These are phyloP conservation scores for Cynodonichthys magdalenae DNA, from an alignment of 2,797 vertebrate species.

Conservation along the genomic window DNA sequence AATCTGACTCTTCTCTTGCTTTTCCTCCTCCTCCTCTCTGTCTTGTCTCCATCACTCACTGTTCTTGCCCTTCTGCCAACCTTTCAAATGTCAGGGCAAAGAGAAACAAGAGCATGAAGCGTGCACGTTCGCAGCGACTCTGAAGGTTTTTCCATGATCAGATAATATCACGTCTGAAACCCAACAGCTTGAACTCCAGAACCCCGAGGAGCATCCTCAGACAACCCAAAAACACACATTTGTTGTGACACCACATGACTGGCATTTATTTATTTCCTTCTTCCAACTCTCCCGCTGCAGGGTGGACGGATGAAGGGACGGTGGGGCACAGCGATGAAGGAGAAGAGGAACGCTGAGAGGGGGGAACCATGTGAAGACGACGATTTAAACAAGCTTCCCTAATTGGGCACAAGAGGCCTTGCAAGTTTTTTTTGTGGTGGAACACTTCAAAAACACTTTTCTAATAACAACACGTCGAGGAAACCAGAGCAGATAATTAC, in stretches of 20 bases:
- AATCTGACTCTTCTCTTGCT: conserved; percentile 37
- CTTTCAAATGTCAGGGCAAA: conserved; percentile 46
- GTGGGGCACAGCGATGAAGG: conserved; percentile 51
- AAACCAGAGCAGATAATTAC: conserved; percentile 42
- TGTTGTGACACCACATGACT: conserved; percentile 16
- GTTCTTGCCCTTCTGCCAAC: conserved; percentile 31
- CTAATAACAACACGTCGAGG: conserved; percentile 44
- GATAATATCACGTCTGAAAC: conserved; percentile 10
- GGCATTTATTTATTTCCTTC: conserved; percentile 48
- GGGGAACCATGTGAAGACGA: conserved; percentile 47
- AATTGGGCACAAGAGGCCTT: conserved; percentile 76
- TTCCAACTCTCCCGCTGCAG: conserved; percentile 34
- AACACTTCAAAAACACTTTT: conserved; percentile 63
- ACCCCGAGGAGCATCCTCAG: conserved; percentile 20
- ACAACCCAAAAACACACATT: conserved; percentile 21
- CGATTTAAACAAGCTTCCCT: conserved; percentile 63
- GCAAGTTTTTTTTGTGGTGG: conserved; percentile 51
- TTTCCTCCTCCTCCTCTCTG: conserved; percentile 9
- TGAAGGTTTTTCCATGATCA: conserved; percentile 1
- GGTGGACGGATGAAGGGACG: conserved; percentile 58
- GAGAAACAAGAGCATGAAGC: conserved; percentile 12
- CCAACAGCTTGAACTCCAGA: conserved; percentile 20
- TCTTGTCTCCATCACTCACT: conserved; percentile 26
- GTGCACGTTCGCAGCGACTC: neutral
- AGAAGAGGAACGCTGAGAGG: conserved; percentile 40